A percentile compares a stretch with the other conserved stretches of the same genome.
Evolutionary conservation across 2,888 invertebrate species (phyloP).

Genomic region (Ophion obscuratus): DNA sequence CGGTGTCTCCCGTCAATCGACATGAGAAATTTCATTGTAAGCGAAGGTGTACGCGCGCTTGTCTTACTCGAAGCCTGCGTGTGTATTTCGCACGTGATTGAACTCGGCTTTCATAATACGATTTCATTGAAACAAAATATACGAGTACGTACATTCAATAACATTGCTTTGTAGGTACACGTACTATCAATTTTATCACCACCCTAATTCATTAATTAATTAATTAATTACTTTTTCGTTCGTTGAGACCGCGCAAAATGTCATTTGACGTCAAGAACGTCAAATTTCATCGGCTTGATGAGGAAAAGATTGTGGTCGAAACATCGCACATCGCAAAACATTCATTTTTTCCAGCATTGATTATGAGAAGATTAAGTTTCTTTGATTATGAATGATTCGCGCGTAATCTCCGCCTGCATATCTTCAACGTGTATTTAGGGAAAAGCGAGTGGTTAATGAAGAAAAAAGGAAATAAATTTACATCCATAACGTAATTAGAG

Average conservation of each 20-base stretch:
- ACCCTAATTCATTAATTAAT: neutral
- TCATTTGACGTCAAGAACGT: neutral
- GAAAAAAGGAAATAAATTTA: neutral
- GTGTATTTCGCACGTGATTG: neutral
- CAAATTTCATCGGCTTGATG: neutral
- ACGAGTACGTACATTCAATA: neutral
- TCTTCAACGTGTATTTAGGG: neutral
- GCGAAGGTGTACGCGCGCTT: neutral
- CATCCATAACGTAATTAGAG: neutral
- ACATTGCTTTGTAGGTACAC: neutral
- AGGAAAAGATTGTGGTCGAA: neutral
- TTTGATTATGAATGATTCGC: neutral
- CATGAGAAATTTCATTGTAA: neutral
- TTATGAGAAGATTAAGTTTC: neutral
- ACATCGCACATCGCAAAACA: neutral
- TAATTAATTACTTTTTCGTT: neutral
- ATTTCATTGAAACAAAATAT: neutral
- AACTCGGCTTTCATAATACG: neutral
- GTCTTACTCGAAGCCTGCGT: neutral
- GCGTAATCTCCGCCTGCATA: neutral
- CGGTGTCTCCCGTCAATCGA: neutral
- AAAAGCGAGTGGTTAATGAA: neutral
- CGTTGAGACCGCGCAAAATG: neutral
- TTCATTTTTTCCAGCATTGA: neutral
- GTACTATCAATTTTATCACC: neutral